Base-by-base conservation (phyloP, 2,888 invertebrate species). In the Myathropa florea region DNA sequence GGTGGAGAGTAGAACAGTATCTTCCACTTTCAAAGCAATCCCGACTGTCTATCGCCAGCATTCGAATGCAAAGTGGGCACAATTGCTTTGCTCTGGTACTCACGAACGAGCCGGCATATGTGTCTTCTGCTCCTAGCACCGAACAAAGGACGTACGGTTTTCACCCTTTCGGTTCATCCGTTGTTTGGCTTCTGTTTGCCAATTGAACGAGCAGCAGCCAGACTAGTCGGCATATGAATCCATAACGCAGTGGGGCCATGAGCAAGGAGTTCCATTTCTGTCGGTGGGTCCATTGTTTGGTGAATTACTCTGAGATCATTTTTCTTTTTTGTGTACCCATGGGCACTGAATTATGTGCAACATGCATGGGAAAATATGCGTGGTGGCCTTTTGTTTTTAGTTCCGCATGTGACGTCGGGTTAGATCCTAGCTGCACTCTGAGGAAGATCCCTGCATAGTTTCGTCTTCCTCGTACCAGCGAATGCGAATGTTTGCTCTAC, bases 401-500 rank as follows among this genome's bases (percentile, higher is more conserved):
- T 55, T 73, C 60, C 73, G 53, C 36, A 70, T 63, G 61, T n/a
- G 71, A 61, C n/a, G 55, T 61, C 10, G 33, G 24, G n/a, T 70
- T 67, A 65, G 33, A 53, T 72, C 59, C 71, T 81, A 76, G 60
- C 24, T 57, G 24, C 39, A 24, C 63, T 77, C 72, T 10, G 36
- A 76, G 81, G 73, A 81, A 81, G 57, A 77, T 79, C 61, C 64
- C 65, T 71, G 65, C 77, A 73, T 26, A n/a, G 67, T 10, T 70
- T 36, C 9, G 46, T 53, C 64, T 33, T 60, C 59, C 60, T 81
- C 33, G 59, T 60, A 64, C 67, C 39, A 72, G 59, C 63, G 61
- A 36, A 65, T 64, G 53, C 10, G 60, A 86, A 82, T 78, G 82
- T 86, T 78, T 82, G 82, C 79, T 86, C 86, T 86, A 75, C 79